Percentiles rank a stretch among this genome's conserved stretches.
These are phyloP conservation scores for Linyphia triangularis DNA, from an alignment of 2,888 invertebrate genomes.

Conservation along the genomic window DNA sequence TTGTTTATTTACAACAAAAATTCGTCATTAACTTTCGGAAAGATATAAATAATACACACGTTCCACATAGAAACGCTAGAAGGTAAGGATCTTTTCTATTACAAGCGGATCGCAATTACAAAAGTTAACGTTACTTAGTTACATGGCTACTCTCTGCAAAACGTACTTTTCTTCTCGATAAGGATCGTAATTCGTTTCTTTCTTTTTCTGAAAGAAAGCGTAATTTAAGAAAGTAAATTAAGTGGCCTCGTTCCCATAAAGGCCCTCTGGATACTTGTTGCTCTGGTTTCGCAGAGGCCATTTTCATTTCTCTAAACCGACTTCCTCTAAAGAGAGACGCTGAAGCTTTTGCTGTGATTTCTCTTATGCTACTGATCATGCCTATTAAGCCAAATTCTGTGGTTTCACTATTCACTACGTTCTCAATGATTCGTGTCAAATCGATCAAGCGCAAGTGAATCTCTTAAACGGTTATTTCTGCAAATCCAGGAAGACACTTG, in stretches of 20 bases:
- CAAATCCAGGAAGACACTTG: not conserved
- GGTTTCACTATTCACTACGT: not conserved
- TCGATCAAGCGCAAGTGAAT: conserved; percentile 23
- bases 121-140: not conserved
- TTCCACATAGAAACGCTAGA: not conserved
- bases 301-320: conserved; percentile 11
- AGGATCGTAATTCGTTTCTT: conserved; percentile 12
- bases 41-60: not conserved
- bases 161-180: not conserved
- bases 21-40: not conserved
- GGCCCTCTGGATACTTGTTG: conserved; percentile 40
- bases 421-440: not conserved
- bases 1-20: not conserved
- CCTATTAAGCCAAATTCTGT: too few relatives aligned
- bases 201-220: conserved; percentile 26
- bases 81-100: not conserved
- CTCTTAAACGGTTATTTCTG: not conserved
- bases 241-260: conserved; percentile 12
- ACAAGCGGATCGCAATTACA: not conserved
- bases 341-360: too few relatives aligned
- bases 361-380: not conserved
- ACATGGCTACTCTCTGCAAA: not conserved
- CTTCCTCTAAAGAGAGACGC: conserved; percentile 35
- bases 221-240: conserved; percentile 26
- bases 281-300: conserved; percentile 16